Conservation (phyloP, 1,140 invertebrate species). For the Agraylea sexmaculata region DNA sequence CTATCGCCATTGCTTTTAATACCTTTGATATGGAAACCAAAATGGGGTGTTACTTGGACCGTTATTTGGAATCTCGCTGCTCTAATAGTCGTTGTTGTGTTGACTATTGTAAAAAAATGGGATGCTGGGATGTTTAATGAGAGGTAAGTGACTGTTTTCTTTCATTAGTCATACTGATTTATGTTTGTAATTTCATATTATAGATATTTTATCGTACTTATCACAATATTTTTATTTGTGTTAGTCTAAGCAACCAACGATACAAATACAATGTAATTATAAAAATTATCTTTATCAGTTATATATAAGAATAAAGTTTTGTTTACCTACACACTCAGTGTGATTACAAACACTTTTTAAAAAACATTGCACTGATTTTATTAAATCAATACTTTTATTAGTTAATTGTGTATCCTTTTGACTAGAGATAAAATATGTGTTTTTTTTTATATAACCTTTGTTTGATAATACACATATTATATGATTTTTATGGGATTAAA, state of each 20-base stretch:
- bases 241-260: background rate
- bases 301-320: slow-evolving; percentile 18
- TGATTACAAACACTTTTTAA: no score
- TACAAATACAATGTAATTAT: slow-evolving; percentile 11
- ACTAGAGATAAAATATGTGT: no score
- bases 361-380: no score
- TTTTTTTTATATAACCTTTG: no score
- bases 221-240: slow-evolving; percentile 1
- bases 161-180: slow-evolving; percentile 1
- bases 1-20: slow-evolving; percentile 37
- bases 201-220: background rate
- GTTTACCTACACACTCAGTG: no score
- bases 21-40: slow-evolving; percentile 23
- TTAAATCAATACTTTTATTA: no score
- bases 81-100: background rate
- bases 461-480: no score
- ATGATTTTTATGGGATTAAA: no score
- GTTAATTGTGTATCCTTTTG: no score
- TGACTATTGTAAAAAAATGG: slow-evolving; percentile 13
- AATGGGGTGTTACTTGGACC: background rate
- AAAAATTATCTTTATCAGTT: slow-evolving; percentile 17
- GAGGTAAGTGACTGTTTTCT: background rate
- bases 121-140: no score
- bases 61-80: background rate
- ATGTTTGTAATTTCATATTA: slow-evolving; percentile 2